Conservation (phyloP, 2,888 invertebrate genomes). For the Erynnis tages region DNA sequence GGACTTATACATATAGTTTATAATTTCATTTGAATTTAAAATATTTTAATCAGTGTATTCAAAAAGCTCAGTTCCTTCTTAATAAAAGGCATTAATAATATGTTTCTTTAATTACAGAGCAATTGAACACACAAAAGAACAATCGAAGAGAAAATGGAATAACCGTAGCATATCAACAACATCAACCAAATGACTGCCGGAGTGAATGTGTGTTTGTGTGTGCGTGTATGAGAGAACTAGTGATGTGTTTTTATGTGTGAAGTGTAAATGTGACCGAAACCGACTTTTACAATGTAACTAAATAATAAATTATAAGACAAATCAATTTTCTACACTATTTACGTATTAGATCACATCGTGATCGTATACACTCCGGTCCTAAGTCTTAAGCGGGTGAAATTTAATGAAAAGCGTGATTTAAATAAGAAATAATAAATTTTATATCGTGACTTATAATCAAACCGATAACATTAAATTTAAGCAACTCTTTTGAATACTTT, state of each 20-base stretch:
- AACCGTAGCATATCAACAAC: constrained; percentile 10
- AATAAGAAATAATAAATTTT: constrained; percentile 14
- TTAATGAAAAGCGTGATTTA: constrained; percentile 10
- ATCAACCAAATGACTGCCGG: constrained; percentile 22
- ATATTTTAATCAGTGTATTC: background rate
- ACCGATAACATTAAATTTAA: constrained; percentile 1
- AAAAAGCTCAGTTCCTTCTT: no score
- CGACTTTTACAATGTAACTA: no score
- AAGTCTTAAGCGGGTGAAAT: constrained; percentile 5
- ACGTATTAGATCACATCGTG: constrained; percentile 9
- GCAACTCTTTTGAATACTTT: background rate
- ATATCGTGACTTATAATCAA: constrained; percentile 11
- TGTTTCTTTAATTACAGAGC: background rate
- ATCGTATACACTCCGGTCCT: constrained; percentile 8
- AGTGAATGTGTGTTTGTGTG: constrained; percentile 28
- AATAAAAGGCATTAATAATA: no score
- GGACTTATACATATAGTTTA: no score
- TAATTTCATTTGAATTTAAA: no score
- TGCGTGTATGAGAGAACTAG: background rate
- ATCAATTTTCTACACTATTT: background rate
- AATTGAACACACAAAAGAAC: constrained; percentile 10
- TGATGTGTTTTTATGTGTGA: background rate
- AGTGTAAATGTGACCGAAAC: background rate
- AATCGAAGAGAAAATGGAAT: background rate
- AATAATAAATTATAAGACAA: background rate